Evolutionary conservation across 2,888 invertebrate genomes (phyloP).

Genomic region (Matsumyia berberina): DNA sequence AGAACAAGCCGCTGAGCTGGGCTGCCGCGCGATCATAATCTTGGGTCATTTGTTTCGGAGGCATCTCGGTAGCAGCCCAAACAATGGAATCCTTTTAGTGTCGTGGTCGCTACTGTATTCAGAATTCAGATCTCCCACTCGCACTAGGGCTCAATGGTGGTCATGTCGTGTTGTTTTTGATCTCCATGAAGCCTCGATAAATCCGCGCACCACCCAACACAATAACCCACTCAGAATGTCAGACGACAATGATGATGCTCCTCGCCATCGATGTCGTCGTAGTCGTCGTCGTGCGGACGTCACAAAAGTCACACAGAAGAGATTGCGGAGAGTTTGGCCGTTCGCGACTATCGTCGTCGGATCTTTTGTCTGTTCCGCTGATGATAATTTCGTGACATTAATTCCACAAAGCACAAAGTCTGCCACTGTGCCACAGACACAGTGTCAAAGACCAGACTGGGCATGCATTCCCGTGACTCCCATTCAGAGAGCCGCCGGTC

Average conservation of each 20-base stretch:
- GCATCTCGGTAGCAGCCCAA: conserved; percentile 67
- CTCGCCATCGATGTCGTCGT: conserved; percentile 48
- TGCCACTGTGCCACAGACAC: conserved; percentile 63
- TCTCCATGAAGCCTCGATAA: conserved; percentile 71
- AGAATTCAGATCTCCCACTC: conserved; percentile 57
- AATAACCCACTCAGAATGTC: conserved; percentile 75
- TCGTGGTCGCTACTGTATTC: conserved; percentile 74
- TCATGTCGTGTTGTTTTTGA: conserved; percentile 72
- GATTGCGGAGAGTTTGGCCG: no score
- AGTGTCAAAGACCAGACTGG: conserved; percentile 51
- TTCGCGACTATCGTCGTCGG: conserved; percentile 77
- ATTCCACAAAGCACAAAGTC: conserved; percentile 75
- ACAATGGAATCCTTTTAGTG: conserved; percentile 79
- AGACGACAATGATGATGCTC: conserved; percentile 73
- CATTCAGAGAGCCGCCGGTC: no score
- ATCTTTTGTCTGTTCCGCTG: conserved; percentile 78
- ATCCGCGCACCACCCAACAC: conserved; percentile 62
- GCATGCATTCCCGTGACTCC: conserved; percentile 58
- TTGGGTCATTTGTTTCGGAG: conserved; percentile 74
- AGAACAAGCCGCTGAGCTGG: conserved; percentile 1
- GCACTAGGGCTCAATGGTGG: conserved; percentile 60
- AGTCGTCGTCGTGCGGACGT: conserved; percentile 72
- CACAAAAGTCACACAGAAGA: conserved; percentile 67
- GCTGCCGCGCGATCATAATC: conserved; percentile 67
- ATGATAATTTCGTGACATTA: conserved; percentile 81